A percentile compares a stretch with the other conserved stretches of the same genome.
phyloP scores from a whole-genome alignment of 2,113 vertebrate species.

The Varanus salvator region DNA sequence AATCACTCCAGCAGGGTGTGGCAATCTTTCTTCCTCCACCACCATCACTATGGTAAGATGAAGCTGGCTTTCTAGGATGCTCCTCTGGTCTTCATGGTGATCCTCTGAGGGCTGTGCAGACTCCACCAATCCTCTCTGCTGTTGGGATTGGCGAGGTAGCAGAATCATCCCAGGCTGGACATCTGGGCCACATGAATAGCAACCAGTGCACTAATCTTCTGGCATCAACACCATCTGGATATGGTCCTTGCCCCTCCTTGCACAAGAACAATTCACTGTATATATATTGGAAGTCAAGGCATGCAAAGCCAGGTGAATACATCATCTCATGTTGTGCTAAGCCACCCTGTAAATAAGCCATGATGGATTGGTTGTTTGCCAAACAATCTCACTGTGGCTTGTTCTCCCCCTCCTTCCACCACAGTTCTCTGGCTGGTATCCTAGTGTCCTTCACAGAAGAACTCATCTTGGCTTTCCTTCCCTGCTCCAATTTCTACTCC shows the following conservation, averaged over 20 bases:
- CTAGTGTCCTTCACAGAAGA: too few relatives aligned
- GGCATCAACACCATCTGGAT: not conserved
- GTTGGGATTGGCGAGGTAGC: not conserved
- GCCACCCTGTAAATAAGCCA: too few relatives aligned
- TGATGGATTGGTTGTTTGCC: too few relatives aligned
- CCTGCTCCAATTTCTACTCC: too few relatives aligned
- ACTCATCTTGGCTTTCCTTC: too few relatives aligned
- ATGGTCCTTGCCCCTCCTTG: not conserved
- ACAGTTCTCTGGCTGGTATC: too few relatives aligned
- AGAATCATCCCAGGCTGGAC: not conserved
- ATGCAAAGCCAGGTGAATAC: not conserved
- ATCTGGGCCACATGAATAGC: not conserved
- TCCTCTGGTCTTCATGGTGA: not conserved
- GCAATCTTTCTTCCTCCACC: too few relatives aligned
- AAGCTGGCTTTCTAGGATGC: not conserved
- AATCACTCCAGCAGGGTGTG: too few relatives aligned
- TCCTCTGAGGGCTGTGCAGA: not conserved
- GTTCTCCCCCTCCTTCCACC: too few relatives aligned
- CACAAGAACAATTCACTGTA: not conserved
- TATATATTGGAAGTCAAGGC: not conserved
- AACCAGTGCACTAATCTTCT: not conserved
- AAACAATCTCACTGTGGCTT: too few relatives aligned
- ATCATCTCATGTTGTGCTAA: not conserved
- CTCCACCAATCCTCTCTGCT: not conserved
- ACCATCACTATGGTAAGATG: too few relatives aligned